Evolutionary conservation across 2,113 vertebrate species (phyloP).

Genomic region (Misgurnus mizolepis): DNA sequence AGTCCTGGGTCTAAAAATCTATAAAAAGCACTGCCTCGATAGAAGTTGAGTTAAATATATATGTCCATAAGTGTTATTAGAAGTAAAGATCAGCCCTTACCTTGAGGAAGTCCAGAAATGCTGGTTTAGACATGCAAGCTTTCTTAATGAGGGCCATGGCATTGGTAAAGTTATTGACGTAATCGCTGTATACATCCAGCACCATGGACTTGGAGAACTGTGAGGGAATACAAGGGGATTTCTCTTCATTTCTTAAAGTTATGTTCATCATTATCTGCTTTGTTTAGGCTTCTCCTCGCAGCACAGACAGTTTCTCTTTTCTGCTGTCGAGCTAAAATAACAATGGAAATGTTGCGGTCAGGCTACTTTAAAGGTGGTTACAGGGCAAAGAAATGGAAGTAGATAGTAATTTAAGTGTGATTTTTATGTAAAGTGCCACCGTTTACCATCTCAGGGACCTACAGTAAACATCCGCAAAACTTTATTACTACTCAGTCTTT

Average conservation of each 20-base stretch:
- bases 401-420: constrained; percentile 62
- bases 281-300: neutral
- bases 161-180: constrained; percentile 95
- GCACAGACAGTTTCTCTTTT: neutral
- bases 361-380: constrained; percentile 18
- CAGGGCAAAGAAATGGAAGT: constrained; percentile 39
- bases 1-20: neutral
- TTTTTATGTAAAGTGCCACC: constrained; percentile 55
- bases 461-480: constrained; percentile 56
- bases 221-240: neutral
- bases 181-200: constrained; percentile 93
- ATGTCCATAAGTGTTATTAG: neutral
- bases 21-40: neutral
- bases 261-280: neutral
- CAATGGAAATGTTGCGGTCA: neutral
- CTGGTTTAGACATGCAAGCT: constrained; percentile 91
- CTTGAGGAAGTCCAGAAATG: constrained; percentile 96
- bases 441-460: constrained; percentile 60
- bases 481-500: constrained; percentile 42
- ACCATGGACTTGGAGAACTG: constrained; percentile 99
- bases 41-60: neutral
- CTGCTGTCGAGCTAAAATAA: no score
- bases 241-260: neutral
- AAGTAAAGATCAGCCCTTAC: constrained; percentile 68
- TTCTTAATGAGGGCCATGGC: constrained; percentile 97